Percentiles rank a stretch among this genome's conserved stretches.
phyloP scores from a whole-genome alignment of 2,888 invertebrate genomes.

The Rhyacophila evoluta region DNA sequence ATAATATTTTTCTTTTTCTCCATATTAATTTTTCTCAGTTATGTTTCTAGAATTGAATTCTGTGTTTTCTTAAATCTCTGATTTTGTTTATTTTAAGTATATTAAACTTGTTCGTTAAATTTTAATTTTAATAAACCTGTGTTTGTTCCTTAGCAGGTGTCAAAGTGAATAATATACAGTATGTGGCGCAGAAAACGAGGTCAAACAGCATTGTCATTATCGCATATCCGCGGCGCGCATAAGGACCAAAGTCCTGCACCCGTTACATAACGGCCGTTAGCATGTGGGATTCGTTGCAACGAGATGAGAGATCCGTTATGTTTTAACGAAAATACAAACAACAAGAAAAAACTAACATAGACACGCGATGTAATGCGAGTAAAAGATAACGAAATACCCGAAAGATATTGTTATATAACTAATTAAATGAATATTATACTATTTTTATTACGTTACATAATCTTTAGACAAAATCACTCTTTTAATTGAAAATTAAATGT shows the following conservation, averaged over 20 bases:
- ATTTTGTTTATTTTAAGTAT: no score
- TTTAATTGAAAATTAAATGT: slow-evolving; percentile 11
- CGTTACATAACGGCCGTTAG: slow-evolving; percentile 46
- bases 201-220: slow-evolving; percentile 26
- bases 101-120: no score
- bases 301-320: not conserved
- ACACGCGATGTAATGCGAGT: not conserved
- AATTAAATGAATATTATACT: not conserved
- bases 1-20: no score
- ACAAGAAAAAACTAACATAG: not conserved
- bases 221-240: slow-evolving; percentile 29
- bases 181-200: slow-evolving; percentile 43
- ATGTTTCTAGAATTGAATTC: no score
- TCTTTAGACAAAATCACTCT: not conserved
- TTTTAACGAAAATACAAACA: slow-evolving; percentile 9
- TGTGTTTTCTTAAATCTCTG: no score
- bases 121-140: not conserved
- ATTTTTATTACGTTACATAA: slow-evolving; percentile 10
- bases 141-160: not conserved
- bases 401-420: not conserved
- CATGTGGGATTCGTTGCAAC: slow-evolving; percentile 34
- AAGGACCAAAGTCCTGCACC: slow-evolving; percentile 46
- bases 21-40: no score
- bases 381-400: not conserved
- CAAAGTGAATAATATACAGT: slow-evolving; percentile 26